These are phyloP conservation scores for Salpingus planirostris DNA, from an alignment of 2,888 invertebrate species.

Conservation along the genomic window DNA sequence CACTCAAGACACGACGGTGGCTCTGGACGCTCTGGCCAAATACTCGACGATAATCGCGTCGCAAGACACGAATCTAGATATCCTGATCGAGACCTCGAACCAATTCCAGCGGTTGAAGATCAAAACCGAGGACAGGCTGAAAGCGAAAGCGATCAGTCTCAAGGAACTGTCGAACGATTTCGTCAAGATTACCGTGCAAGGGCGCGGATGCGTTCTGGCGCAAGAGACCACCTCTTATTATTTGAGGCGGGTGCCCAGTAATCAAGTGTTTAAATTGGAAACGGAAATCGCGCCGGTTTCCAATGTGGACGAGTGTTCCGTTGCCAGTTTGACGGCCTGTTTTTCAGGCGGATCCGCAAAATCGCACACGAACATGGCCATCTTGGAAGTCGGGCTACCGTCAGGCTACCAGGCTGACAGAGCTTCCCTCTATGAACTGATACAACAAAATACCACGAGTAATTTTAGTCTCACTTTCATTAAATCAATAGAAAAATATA, in stretches of 20 bases:
- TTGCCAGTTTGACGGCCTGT: conserved; percentile 39
- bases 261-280: conserved; percentile 46
- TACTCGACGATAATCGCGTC: conserved; percentile 44
- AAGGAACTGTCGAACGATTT: conserved; percentile 41
- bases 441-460: conserved; percentile 31
- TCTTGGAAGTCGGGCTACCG: conserved; percentile 53
- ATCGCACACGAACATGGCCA: conserved; percentile 51
- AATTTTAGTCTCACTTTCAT: conserved; percentile 1
- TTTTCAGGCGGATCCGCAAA: conserved; percentile 37
- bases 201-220: conserved; percentile 49
- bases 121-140: conserved; percentile 42
- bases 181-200: conserved; percentile 43
- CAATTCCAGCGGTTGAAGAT: conserved; percentile 41
- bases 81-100: conserved; percentile 41
- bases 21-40: conserved; percentile 50
- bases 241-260: conserved; percentile 40
- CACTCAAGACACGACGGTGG: conserved; percentile 56
- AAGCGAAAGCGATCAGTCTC: conserved; percentile 41
- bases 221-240: conserved; percentile 47
- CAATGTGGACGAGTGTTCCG: conserved; percentile 42
- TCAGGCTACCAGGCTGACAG: conserved; percentile 56
- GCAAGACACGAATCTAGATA: conserved; percentile 39
- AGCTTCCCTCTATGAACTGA: conserved; percentile 46
- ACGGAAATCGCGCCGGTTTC: conserved; percentile 41
- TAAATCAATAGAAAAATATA: neutral